Percentiles rank a stretch among this genome's conserved stretches.
Conservation (phyloP, 2,888 invertebrate species). For the Rhyacophila evoluta region DNA sequence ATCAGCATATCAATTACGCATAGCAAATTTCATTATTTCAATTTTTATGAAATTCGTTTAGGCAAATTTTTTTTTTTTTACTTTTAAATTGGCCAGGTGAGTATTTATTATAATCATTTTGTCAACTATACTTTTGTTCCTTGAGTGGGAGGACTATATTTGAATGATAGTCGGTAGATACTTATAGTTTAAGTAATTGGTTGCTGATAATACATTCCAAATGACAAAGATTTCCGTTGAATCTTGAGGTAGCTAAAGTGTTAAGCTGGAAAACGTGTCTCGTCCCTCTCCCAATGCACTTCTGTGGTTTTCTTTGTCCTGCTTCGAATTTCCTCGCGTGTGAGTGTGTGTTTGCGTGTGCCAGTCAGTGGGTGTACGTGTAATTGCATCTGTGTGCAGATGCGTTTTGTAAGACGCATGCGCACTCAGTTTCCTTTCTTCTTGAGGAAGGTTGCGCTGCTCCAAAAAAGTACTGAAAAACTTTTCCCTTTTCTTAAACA, state of each 20-base stretch:
- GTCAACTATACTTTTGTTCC: too few species aligned
- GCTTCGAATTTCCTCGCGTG: not conserved
- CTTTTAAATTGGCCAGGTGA: too few species aligned
- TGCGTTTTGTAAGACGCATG: conserved; percentile 43
- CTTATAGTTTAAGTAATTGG: too few species aligned
- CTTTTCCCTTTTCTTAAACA: conserved; percentile 36
- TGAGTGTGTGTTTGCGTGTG: not conserved
- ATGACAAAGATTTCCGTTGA: not conserved
- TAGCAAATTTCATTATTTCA: too few species aligned
- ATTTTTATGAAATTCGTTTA: too few species aligned
- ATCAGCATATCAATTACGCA: too few species aligned
- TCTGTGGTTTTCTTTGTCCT: conserved; percentile 47
- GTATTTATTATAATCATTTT: too few species aligned
- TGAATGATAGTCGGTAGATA: too few species aligned
- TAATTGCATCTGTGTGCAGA: conserved; percentile 29
- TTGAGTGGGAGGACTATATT: too few species aligned
- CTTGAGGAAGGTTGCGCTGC: conserved; percentile 34
- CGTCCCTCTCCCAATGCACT: conserved; percentile 35
- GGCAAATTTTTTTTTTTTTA: too few species aligned
- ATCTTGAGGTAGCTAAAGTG: not conserved
- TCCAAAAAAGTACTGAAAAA: conserved; percentile 37
- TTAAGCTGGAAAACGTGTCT: conserved; percentile 1
- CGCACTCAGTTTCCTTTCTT: conserved; percentile 47
- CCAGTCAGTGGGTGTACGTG: conserved; percentile 23
- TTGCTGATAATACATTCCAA: too few species aligned